Conservation (phyloP, 2,888 invertebrate species). For the Melanophora roralis region DNA sequence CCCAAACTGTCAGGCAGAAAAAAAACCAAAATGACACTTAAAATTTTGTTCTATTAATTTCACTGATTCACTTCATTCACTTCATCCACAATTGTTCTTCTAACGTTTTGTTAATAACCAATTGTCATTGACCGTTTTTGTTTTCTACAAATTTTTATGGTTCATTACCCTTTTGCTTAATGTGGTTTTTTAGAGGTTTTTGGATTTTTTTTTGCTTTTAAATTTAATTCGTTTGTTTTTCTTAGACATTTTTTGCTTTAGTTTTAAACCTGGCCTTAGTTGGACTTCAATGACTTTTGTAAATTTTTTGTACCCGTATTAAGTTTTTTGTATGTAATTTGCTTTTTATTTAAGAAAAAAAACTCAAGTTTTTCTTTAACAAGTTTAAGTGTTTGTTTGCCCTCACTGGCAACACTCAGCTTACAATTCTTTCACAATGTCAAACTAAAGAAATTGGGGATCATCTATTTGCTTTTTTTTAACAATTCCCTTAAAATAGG, state of each 20-base stretch:
- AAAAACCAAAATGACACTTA: background rate
- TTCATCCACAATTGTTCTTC: background rate
- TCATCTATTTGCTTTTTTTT: too few relatives aligned
- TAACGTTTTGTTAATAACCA: background rate
- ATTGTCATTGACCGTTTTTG: background rate
- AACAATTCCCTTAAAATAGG: too few relatives aligned
- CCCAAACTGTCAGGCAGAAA: too few relatives aligned
- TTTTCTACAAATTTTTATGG: background rate
- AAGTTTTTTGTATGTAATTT: background rate
- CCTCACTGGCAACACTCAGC: too few relatives aligned
- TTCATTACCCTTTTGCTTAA: slow-evolving; percentile 6
- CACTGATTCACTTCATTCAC: background rate
- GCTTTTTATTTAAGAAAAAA: too few relatives aligned
- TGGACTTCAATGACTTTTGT: background rate
- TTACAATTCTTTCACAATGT: too few relatives aligned
- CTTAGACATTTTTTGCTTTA: too few relatives aligned
- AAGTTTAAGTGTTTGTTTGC: too few relatives aligned
- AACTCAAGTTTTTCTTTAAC: too few relatives aligned
- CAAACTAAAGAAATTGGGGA: too few relatives aligned
- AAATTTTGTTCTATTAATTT: background rate
- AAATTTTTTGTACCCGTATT: background rate
- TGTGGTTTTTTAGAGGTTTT: too few relatives aligned
- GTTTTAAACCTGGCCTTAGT: background rate
- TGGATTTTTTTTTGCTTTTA: too few relatives aligned
- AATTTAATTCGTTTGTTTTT: background rate